Base-by-base conservation (phyloP, 2,113 vertebrate species). In the Apaloderma vittatum region DNA sequence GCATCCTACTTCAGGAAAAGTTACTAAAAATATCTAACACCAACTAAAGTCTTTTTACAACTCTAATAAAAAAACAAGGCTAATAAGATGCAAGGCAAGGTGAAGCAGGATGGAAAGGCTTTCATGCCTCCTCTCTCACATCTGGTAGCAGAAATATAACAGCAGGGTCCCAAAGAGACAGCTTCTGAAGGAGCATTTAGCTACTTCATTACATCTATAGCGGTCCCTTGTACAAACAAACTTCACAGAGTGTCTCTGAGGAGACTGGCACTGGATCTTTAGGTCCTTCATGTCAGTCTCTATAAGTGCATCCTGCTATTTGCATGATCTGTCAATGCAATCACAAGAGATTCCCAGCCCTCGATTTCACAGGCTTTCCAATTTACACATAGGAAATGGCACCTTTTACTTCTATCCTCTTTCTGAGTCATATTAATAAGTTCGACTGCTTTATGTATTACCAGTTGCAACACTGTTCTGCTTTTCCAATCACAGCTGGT, bases 401-500 rank as follows among this genome's bases (percentile, higher is more conserved):
- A 93, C 86, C 94, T 96, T 95, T 96, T 94, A 86, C 75, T 90
- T 92, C 88, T 82, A 91, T 81, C 78, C 93, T 91, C 61, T 86
- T 95, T 85, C 89, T 94, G 83, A 86, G 57, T 67, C 71, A 61
- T 74, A 95, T 80, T 94, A 95, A 71, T 93, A 92, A 86, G 80
- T 84, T 88, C 86, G 80, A 81, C 84, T 94, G 91, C 72, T 97
- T 95, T 88, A 73, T 65, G 55, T 93, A 90, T 97, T 94, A 92
- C 79, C 65, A 76, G 45, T 88, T 86, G 90, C 72, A 97, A 71
- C 7, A 6, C n/a, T 68, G 52, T 45, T 97, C 96, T 97, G 96
- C 76, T 95, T 97, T 96, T 97, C 86, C 89, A 87, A 94, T 97
- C 95, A 97, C 52, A 78, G 55, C 66, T 46, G 36, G 91, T 97